These are phyloP conservation scores for Caloenas nicobarica DNA, from an alignment of 2,113 vertebrate species.

Conservation along the genomic window DNA sequence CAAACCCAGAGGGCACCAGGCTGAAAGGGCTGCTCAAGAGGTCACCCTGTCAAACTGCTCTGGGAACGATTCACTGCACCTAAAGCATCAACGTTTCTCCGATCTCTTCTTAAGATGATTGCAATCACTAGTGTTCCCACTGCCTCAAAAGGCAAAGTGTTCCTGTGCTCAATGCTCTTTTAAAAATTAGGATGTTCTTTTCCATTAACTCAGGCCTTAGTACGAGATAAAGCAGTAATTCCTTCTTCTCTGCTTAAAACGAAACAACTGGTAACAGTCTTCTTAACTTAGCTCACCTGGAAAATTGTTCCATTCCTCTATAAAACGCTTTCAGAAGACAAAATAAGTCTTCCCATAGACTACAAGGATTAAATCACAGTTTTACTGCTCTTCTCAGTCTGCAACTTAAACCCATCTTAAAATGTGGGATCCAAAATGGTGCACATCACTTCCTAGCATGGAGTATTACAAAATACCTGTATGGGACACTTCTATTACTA, in stretches of 20 bases:
- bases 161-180: neutral
- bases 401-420: neutral
- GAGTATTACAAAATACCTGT: neutral
- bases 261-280: neutral
- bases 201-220: neutral
- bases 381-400: neutral
- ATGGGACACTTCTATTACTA: neutral
- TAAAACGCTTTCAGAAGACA: constrained; percentile 8
- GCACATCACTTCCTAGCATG: neutral
- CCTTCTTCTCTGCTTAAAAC: neutral
- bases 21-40: neutral
- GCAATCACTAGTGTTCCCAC: neutral
- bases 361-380: neutral
- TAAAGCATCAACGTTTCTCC: neutral
- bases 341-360: neutral
- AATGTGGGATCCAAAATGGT: neutral
- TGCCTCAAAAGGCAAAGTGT: neutral
- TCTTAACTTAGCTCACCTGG: neutral
- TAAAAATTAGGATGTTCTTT: neutral
- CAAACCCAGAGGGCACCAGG: neutral
- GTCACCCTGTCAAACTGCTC: neutral
- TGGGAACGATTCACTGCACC: neutral
- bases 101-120: neutral
- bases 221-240: neutral
- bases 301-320: neutral